phyloP scores from a whole-genome alignment of 2,797 vertebrate genomes.

The Danionella dracula region DNA sequence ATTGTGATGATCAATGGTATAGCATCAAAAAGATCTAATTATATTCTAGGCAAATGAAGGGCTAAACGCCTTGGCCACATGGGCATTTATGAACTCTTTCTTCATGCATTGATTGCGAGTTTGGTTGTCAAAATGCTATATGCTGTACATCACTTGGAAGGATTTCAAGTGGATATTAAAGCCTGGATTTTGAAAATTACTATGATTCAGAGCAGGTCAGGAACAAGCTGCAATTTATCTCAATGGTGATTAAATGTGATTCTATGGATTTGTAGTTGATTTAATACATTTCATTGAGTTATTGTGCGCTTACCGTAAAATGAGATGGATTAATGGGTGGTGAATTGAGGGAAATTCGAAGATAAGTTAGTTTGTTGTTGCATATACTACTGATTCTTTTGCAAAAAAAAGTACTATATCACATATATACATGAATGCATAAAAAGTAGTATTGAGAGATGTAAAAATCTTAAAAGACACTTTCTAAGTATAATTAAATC shows the following conservation, averaged over 20 bases:
- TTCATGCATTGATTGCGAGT: background rate
- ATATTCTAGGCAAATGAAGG: constrained; percentile 45
- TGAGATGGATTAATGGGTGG: too few species aligned
- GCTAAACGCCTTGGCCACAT: background rate
- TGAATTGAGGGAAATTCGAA: too few species aligned
- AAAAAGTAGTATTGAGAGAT: too few species aligned
- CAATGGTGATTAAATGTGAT: background rate
- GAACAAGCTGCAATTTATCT: background rate
- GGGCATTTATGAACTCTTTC: background rate
- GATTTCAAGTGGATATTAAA: background rate
- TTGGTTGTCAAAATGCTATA: background rate
- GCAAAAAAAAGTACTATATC: too few species aligned
- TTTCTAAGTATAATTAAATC: too few species aligned
- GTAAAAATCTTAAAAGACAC: too few species aligned
- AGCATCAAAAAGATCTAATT: constrained; percentile 63
- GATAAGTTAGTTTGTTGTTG: too few species aligned
- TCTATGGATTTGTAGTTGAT: background rate
- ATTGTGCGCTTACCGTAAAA: background rate
- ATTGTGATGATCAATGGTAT: constrained; percentile 59
- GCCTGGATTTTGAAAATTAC: background rate
- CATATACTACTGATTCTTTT: too few species aligned
- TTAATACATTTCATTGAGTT: background rate
- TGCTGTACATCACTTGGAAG: background rate
- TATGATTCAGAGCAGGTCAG: background rate
- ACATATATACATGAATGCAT: too few species aligned